Evolutionary conservation across 2,113 vertebrate genomes (phyloP), one percentile per base, ranked within the genome.

Genomic region (Daboia siamensis): DNA sequence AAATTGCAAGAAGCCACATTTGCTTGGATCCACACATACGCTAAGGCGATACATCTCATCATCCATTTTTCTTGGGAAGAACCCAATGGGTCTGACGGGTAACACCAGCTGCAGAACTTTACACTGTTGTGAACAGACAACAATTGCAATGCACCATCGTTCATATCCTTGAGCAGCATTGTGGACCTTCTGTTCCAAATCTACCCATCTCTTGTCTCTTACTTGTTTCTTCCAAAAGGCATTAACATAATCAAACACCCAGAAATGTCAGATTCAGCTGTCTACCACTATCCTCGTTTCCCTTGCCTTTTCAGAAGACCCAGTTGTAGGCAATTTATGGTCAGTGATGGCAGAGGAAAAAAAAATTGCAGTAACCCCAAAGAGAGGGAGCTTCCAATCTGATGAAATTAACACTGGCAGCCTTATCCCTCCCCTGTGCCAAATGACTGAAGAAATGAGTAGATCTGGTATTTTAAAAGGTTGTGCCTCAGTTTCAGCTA

Each of bases 381-480:
- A 91, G 93, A 74, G 86, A 91, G 69, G 56, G 33, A 90, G 87
- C 80, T 93, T 88, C 24, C 56, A 64, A 90, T 91, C 74, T 51
- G 87, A 93, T 90, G 52, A 91, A 91, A 93, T 93, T 93, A 93
- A 91, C 57, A 90, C 91, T 93, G 89, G 87, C 87, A 91, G 57
- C 55, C 57, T 93, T 86, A 91, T 93, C 69, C 90, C 33, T 90
- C 90, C 52, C 69, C 51, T 86, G 57, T 86, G 90, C 80, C 55
- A 29, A 51, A 86, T 93, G 90, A 91, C 89, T 90, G 93, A 91
- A 90, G 91, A 88, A 94, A 55, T 6, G 48, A 85, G 48, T 85
- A 64, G 89, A 56, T 92, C 86, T 64, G 86, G 89, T 88, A 56
- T 85, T 94, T 91, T 90, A 46, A 90, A 92, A 90, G 86, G 86